phyloP scores from a whole-genome alignment of 2,113 vertebrate genomes.

The Progne subis region DNA sequence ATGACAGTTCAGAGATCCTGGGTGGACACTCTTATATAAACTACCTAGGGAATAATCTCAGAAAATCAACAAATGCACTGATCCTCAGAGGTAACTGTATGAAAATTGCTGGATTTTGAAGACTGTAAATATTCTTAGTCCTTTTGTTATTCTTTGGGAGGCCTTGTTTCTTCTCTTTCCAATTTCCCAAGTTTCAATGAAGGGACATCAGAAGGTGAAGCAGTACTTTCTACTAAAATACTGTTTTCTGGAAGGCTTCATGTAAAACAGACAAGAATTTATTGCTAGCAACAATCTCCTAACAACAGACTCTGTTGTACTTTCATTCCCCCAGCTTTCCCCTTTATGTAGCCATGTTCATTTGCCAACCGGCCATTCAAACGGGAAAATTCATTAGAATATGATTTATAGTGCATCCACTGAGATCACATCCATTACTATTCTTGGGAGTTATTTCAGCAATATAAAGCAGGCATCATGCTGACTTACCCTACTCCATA shows the following conservation, averaged over 20 bases:
- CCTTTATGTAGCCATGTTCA: neutral
- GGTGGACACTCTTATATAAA: neutral
- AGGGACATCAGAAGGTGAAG: neutral
- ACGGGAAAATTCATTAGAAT: conserved; percentile 5
- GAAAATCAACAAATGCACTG: neutral
- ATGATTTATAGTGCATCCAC: neutral
- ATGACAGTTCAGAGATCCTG: neutral
- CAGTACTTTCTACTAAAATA: neutral
- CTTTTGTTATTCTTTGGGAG: neutral
- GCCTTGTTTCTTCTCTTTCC: neutral
- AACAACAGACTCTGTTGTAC: neutral
- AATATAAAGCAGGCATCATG: neutral
- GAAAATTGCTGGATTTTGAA: neutral
- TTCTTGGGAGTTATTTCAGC: neutral
- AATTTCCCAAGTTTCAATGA: neutral
- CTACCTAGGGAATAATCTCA: neutral
- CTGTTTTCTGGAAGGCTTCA: neutral
- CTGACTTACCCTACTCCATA: neutral
- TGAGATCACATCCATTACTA: conserved; percentile 7
- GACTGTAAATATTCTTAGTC: neutral
- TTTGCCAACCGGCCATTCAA: neutral
- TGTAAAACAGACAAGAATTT: neutral
- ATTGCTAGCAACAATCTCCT: neutral
- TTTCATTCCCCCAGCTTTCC: neutral
- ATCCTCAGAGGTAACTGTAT: neutral